Conservation (phyloP, 2,113 vertebrate genomes). For the Bucco capensis region DNA sequence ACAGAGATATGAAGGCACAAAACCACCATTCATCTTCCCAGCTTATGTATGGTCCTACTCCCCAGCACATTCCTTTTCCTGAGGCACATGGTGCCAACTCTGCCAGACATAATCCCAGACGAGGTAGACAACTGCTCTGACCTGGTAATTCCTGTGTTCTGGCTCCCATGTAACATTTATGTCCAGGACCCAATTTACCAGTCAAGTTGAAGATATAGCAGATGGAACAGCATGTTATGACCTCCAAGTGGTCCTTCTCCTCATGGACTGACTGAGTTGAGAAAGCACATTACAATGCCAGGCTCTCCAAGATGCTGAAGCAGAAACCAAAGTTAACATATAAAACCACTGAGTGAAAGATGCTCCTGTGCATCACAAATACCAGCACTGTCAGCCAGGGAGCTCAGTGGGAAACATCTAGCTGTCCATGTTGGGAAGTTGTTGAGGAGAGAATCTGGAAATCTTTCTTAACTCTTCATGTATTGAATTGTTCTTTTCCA, state of each 20-base stretch:
- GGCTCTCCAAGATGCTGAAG: neutral
- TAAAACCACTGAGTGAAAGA: neutral
- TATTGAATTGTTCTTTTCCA: neutral
- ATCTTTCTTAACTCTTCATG: neutral
- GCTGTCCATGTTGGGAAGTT: neutral
- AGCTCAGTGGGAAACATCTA: neutral
- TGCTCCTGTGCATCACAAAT: neutral
- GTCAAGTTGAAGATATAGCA: neutral
- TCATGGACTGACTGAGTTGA: neutral
- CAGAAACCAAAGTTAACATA: slow-evolving; percentile 1
- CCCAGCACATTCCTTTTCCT: neutral
- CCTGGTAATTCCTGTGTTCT: neutral
- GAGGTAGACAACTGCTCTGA: neutral
- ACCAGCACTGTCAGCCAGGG: neutral
- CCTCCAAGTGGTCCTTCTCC: neutral
- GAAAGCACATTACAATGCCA: neutral
- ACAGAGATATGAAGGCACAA: neutral
- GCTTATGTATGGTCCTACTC: neutral
- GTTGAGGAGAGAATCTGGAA: neutral
- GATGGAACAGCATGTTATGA: neutral
- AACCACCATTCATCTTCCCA: neutral
- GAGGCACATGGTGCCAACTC: neutral
- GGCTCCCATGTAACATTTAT: neutral
- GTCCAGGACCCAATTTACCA: neutral
- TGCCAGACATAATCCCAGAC: neutral